phyloP scores from a whole-genome alignment of 2,797 vertebrate genomes.

The Denticeps clupeoides region DNA sequence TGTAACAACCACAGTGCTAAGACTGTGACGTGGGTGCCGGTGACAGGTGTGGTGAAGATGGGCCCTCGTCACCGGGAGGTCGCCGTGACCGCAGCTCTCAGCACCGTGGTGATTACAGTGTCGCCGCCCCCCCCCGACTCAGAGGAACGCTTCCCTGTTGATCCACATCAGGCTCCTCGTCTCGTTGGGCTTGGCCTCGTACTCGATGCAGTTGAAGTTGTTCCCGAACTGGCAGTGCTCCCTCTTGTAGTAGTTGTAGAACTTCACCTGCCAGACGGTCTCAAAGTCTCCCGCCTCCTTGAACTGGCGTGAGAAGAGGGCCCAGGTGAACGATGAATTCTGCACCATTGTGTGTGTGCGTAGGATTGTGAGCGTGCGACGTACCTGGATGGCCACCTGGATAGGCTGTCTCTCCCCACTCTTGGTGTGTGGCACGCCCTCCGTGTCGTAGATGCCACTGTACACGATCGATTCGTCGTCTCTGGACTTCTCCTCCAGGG shows the following conservation, averaged over 20 bases:
- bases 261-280: slow-evolving; percentile 97
- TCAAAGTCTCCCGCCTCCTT: slow-evolving; percentile 84
- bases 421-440: slow-evolving; percentile 92
- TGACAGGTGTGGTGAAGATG: too few species aligned
- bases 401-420: slow-evolving; percentile 93
- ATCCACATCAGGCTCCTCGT: slow-evolving; percentile 98
- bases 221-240: slow-evolving; percentile 97
- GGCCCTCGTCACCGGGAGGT: neutral
- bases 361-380: neutral
- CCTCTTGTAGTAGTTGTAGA: slow-evolving; percentile 98
- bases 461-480: slow-evolving; percentile 76
- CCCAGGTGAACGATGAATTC: too few species aligned
- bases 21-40: neutral
- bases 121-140: neutral
- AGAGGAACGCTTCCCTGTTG: slow-evolving; percentile 90
- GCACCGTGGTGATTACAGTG: slow-evolving; percentile 22
- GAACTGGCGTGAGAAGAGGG: too few species aligned
- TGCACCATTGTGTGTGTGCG: too few species aligned
- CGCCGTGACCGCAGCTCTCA: slow-evolving; percentile 8
- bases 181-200: slow-evolving; percentile 96
- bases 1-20: neutral
- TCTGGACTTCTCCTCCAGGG: slow-evolving; percentile 77
- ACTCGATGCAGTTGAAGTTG: slow-evolving; percentile 87
- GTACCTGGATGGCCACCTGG: slow-evolving; percentile 87
- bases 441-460: slow-evolving; percentile 79